phyloP scores from a whole-genome alignment of 2,888 invertebrate species.

The Sialis fuliginosa region DNA sequence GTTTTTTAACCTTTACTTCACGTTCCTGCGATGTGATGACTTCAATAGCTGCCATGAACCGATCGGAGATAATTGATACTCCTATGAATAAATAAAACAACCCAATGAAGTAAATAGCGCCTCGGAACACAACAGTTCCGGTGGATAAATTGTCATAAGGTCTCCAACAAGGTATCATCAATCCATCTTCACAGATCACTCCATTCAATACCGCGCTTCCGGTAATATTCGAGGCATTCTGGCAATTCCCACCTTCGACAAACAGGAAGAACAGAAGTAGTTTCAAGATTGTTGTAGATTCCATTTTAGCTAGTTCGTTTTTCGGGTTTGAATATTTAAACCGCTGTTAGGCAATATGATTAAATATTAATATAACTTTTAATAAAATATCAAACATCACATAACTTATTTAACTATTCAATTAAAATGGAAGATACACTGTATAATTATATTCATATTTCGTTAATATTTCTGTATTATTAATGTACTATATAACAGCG shows the following conservation, averaged over 20 bases:
- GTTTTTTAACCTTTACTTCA: constrained; percentile 78
- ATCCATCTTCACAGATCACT: constrained; percentile 55
- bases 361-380: too few species aligned
- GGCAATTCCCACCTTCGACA: not conserved
- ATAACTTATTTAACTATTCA: too few species aligned
- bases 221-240: not conserved
- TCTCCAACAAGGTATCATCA: constrained; percentile 76
- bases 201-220: not conserved
- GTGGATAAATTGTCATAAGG: constrained; percentile 62
- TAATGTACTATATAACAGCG: too few species aligned
- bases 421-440: too few species aligned
- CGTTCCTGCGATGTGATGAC: constrained; percentile 97
- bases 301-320: too few species aligned
- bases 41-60: constrained; percentile 99
- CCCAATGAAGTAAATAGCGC: constrained; percentile 73
- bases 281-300: too few species aligned
- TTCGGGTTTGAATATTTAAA: too few species aligned
- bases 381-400: too few species aligned
- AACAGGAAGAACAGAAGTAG: not conserved
- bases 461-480: too few species aligned
- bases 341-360: too few species aligned
- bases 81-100: constrained; percentile 95
- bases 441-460: too few species aligned
- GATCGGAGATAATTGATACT: constrained; percentile 95
- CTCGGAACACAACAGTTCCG: constrained; percentile 67